Base-by-base conservation (phyloP, 2,113 vertebrate species). In the Gymnobelideus leadbeateri region DNA sequence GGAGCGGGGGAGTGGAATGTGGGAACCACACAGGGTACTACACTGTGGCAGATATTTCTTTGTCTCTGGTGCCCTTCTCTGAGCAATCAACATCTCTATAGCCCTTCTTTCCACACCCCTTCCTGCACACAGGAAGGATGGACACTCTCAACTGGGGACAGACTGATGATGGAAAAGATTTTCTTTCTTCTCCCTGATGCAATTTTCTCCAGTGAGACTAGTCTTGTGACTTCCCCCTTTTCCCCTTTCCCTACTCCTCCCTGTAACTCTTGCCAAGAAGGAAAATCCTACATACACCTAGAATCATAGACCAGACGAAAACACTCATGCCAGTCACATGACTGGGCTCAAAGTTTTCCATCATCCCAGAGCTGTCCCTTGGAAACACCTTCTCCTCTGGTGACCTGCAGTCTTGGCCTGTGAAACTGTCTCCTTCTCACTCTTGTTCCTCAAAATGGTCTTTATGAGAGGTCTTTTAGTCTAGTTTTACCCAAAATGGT, bases 271-370 rank as follows among this genome's bases (percentile, higher is more conserved):
- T 92, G 94, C 96, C 97, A 97, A 96, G 93, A 95, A 97, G 97
- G 96, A 97, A 97, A 97, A 97, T 95, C 96, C 97, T 97, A 52
- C 3, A 7, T 95, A 89, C 94, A 97, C 97, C 95, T 97, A 92
- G 95, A 97, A 91, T 91, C 91, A 8, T 1, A 95, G 94, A 94
- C 94, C 91, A 97, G 97, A 97, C 43, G 0, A 96, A 98, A 98
- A 97, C 96, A 97, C 68, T 92, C 43, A 89, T 51, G n/a, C 92
- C 95, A 93, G 95, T 95, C 90, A 54, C 97, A 90, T 7, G 3
- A 91, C 89, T 94, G 28, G 43, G 49, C 91, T 91, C 91, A 55
- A 68, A 54, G 68, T 89, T 89, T 94, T 91, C 37, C 19, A 11
- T 8, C 61, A 77, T 90, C 68, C 77, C 19, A 5, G 46, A 47